Base-by-base conservation (phyloP, 2,113 vertebrate genomes). In the Leiothrix lutea region DNA sequence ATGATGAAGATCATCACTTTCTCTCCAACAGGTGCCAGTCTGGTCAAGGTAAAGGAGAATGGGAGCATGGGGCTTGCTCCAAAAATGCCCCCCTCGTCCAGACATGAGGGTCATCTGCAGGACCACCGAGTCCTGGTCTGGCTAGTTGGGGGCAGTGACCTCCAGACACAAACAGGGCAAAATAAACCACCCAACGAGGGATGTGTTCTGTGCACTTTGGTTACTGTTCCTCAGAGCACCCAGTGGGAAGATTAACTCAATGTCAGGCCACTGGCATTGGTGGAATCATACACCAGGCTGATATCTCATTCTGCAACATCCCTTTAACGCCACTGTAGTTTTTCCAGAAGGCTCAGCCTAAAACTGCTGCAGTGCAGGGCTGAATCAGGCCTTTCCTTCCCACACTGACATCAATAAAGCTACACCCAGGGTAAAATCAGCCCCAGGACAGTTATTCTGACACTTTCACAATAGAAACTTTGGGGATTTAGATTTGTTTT, bases 351-450 rank as follows among this genome's bases (percentile, higher is more conserved):
- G 9, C 50, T 87, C 54, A 35, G 47, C 35, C 65, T 56, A 44
- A 48, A 72, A 57, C 28, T 78, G 9, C 33, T 60, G 42, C 40
- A 62, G 33, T 20, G 24, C 82, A 87, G 57, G 50, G 35, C 29
- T 80, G 35, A 93, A 83, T 51, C 44, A 53, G 56, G 45, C 50
- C 58, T 90, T 82, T 45, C n/a, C 62, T 91, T 85, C 40, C 80
- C 38, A 29, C 6, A 5, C 22, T 75, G 62, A 87, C 42, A 45
- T 91, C 54, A 79, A 50, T 81, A 15, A 92, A 79, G 78, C 61
- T 87, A 85, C 65, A 85, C 58, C 56, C 75, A 74, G 85, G 9
- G 19, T 80, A 88, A 92, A 93, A 94, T 86, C 60, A 93, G 60
- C 64, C 88, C 25, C 60, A 56, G 64, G 79, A 83, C 38, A 77